Evolutionary conservation across 2,888 invertebrate species (phyloP), one percentile per base, ranked within the genome.

Genomic region (Netelia virgata): DNA sequence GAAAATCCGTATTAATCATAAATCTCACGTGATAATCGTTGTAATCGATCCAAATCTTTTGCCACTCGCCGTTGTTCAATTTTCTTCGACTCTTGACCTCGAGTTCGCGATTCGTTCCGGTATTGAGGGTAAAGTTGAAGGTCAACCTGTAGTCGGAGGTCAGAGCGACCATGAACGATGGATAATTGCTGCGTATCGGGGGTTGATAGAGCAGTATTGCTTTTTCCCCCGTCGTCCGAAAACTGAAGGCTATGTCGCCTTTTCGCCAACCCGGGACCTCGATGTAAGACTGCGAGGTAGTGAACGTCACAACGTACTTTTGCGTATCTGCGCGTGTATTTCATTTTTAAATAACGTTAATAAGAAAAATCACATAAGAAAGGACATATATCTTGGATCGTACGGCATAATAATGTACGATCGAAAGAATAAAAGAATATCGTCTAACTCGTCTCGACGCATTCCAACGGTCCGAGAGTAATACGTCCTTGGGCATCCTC

Each of bases 41-140:
- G 92, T 98, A 98, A 94, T 98, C 98, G 85, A 99, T 97, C 97
- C 98, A 97, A 87, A 98, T 96, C 94, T 98, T 98, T 93, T 99
- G 98, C 99, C 98, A 99, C 92, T 98, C 98, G 0, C 98, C 98
- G 72, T 97, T 97, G 92, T 98, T 98, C 68, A 99, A 94, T 91
- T 97, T 96, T 64, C 97, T 95, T 87, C 96, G 96, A 2, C 98
- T 98, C 90, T 96, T 96, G 85, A 98, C 97, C 63, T 97, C 97
- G 82, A 98, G 94, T 91, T 97, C 97, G 87, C 97, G 96, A 68
- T 97, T 96, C 8, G 96, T 96, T 0, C 97, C 97, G 53, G 97
- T 98, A 94, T 97, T 98, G 43, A 97, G 94, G 0, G 98, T 97
- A 90, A 98, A 98, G 93, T 98, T 98, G 94, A 98, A 98, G 9